Evolutionary conservation across 1,140 invertebrate genomes (phyloP).

Genomic region (Leptoteleia sp.): DNA sequence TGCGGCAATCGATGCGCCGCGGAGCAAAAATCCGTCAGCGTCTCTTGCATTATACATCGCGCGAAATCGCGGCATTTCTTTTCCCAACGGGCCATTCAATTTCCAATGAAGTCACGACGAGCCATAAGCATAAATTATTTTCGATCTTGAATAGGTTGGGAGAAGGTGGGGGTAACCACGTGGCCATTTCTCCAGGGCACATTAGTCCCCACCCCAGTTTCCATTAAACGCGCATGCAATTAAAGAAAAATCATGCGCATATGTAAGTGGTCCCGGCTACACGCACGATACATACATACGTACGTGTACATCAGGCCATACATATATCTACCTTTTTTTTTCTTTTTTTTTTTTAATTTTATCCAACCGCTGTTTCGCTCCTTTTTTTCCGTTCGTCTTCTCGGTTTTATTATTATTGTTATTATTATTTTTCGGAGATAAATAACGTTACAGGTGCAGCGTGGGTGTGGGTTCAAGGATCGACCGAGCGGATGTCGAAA

Average conservation of each 20-base stretch:
- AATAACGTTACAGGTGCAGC: constrained; percentile 68
- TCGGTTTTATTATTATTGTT: too few species aligned
- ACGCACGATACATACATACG: too few species aligned
- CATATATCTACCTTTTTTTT: constrained; percentile 24
- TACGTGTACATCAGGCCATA: too few species aligned
- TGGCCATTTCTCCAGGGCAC: constrained; percentile 46
- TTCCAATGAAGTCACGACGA: constrained; percentile 63
- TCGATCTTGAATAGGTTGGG: constrained; percentile 64
- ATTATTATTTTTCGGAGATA: constrained; percentile 50
- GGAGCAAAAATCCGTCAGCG: constrained; percentile 64
- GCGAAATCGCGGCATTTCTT: constrained; percentile 64
- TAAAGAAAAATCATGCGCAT: constrained; percentile 53
- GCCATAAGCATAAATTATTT: constrained; percentile 67
- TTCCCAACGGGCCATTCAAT: constrained; percentile 61
- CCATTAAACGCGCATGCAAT: constrained; percentile 54
- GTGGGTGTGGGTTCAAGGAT: constrained; percentile 67
- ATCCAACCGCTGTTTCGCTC: neutral
- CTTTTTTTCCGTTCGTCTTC: constrained; percentile 20
- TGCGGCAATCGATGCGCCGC: too few species aligned
- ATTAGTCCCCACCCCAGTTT: constrained; percentile 43
- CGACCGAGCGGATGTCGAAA: constrained; percentile 61
- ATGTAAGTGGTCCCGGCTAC: constrained; percentile 27
- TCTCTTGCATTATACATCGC: constrained; percentile 67
- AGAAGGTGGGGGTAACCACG: constrained; percentile 49
- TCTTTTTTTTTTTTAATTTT: constrained; percentile 25